Evolutionary conservation across 2,113 vertebrate genomes (phyloP), one percentile per base, ranked within the genome.

Genomic region (Pterocles gutturalis): DNA sequence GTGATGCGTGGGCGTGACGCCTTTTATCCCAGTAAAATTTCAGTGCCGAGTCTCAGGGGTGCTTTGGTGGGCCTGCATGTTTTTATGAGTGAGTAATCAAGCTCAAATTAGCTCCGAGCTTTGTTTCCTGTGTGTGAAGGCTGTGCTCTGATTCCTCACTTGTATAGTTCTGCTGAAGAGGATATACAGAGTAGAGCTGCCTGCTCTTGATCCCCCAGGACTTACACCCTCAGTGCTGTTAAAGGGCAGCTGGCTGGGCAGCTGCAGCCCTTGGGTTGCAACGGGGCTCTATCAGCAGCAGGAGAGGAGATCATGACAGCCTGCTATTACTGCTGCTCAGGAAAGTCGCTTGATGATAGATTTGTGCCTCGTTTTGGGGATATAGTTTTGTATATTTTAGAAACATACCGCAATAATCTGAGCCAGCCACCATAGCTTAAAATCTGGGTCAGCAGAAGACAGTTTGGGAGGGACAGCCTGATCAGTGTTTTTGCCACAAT

Each of bases 61-160:
- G 66, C 17, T 43, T 85, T 77, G 54, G 24, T 78, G 75, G 31
- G 54, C 75, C 90, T 88, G 11, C 3, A 0, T 89, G 51, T 55
- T 95, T 53, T 78, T 66, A 17, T 13, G 64, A 89, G 38, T 81
- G 77, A 87, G 87, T 96, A 93, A 91, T 81, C 72, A 33, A 75
- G 86, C 83, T 83, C 72, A 78, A 0, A 91, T 94, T 92, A 86
- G 80, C 80, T 95, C 60, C 29, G 33, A 2, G 75, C 64, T 89
- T 89, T 46, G 34, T 83, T 93, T 96, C 64, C 72, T 89, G 55
- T 81, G 36, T 83, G 64, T 62, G 80, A 86, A 81, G 72, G 64
- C 36, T 86, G 65, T 11, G 64, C 83, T 76, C 83, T 1, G 19
- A 43, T 75, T 81, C 41, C 61, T 77, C 3, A 11, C 15, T 61